Percentiles rank a stretch among this genome's conserved stretches.
Evolutionary conservation across 2,888 invertebrate species (phyloP).

Genomic region (Troides aeacus): DNA sequence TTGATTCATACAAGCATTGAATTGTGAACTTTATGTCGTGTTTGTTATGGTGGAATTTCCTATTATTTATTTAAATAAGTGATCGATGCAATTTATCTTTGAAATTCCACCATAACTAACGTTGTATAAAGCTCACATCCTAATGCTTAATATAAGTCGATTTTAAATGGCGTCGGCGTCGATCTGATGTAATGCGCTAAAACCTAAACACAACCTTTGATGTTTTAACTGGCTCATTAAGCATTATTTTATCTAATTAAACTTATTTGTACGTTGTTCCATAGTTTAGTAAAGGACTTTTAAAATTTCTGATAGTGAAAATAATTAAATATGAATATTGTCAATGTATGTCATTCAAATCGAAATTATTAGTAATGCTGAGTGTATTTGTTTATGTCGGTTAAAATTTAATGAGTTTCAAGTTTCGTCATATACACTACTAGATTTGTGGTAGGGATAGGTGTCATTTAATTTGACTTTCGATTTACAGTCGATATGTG

Average conservation of each 20-base stretch:
- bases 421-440: neutral
- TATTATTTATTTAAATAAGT: neutral
- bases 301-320: neutral
- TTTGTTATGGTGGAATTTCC: neutral
- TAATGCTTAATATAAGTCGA: neutral
- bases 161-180: neutral
- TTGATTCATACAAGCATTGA: neutral
- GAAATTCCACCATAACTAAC: neutral
- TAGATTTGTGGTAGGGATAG: neutral
- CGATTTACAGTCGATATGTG: neutral
- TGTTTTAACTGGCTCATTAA: conserved; percentile 1
- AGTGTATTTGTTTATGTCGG: neutral
- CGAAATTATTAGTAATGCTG: neutral
- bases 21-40: neutral
- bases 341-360: neutral
- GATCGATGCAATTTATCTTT: neutral
- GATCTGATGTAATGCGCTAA: neutral
- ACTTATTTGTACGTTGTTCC: neutral
- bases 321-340: neutral
- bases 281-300: neutral
- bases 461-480: neutral
- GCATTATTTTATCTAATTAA: neutral
- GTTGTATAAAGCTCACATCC: neutral
- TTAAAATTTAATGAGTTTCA: neutral
- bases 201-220: neutral